These are phyloP conservation scores for Pycnonotus jocosus DNA, from an alignment of 2,113 vertebrate genomes.

Conservation along the genomic window DNA sequence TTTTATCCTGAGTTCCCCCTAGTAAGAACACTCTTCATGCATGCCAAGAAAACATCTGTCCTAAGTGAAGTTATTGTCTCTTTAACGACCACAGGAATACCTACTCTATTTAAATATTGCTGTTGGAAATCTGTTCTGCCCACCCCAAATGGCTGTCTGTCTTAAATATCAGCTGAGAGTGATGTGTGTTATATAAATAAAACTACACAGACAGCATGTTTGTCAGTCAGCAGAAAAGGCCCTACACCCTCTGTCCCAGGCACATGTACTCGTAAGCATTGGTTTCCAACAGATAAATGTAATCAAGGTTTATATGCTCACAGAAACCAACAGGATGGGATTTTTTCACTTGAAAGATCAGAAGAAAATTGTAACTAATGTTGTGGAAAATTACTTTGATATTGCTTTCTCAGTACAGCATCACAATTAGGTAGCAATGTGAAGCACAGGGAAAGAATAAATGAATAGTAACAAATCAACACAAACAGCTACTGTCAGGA, in stretches of 20 bases:
- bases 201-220: background rate
- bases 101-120: background rate
- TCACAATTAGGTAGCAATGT: constrained; percentile 81
- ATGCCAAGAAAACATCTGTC: background rate
- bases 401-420: constrained; percentile 82
- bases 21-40: background rate
- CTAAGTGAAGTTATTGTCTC: background rate
- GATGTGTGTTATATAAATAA: background rate
- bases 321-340: constrained; percentile 77
- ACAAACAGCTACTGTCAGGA: constrained; percentile 82
- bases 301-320: constrained; percentile 79
- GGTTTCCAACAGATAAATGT: constrained; percentile 77
- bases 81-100: background rate
- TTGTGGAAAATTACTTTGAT: constrained; percentile 88
- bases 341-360: constrained; percentile 82
- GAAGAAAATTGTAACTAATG: constrained; percentile 83
- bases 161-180: background rate
- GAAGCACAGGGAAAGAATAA: constrained; percentile 71
- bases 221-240: constrained; percentile 23
- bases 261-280: constrained; percentile 58
- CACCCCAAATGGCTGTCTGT: background rate
- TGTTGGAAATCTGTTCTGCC: background rate
- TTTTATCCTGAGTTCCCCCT: background rate
- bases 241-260: background rate
- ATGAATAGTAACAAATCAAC: constrained; percentile 84